Evolutionary conservation across 2,888 invertebrate genomes (phyloP), one percentile per base, ranked within the genome.

Genomic region (Drosophila recens): DNA sequence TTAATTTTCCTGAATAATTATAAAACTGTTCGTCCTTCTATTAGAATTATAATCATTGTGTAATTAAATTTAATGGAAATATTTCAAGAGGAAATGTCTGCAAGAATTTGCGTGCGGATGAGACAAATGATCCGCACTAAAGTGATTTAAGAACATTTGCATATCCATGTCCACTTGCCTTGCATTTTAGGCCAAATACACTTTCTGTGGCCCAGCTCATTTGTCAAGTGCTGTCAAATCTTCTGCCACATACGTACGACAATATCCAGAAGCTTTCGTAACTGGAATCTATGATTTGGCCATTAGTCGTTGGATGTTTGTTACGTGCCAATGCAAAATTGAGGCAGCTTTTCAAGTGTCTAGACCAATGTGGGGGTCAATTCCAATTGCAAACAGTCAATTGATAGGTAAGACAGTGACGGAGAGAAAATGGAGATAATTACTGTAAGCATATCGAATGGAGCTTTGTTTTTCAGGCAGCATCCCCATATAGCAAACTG

Each of bases 151-250:
- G 42, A 23, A 54, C 48, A 63, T 62, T 75, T 58, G 66, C 65
- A 66, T 75, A 66, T 74, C 65, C 56, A 52, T 61, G 46, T 57
- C 36, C 52, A 51, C 45, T 56, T 20, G 30, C 20, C 56, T 27
- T 38, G 49, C 49, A 45, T 54, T 63, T 63, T 63, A 33, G 58
- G 51, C 40, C 34, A 68, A 15, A 36, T 48, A 23, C 49, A 23
- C 43, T 34, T 40, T 49, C 38, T 46, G 40, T 17, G 43, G 38
- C 56, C 46, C 59, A 72, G 67, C 69, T 81, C 79, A 81, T 79
- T 81, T 80, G 80, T 81, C 81, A 79, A 70, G 68, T 68, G 65
- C 66, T 76, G 77, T 58, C 77, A 77, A 71, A 77, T 77, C 66
- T 61, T 66, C 63, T 62, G 61, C 67, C 70, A 68, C 67, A 76